A percentile compares a stretch with the other conserved stretches of the same genome.
Conservation (phyloP, 1,140 invertebrate species). For the Drosophila lacertosa region DNA sequence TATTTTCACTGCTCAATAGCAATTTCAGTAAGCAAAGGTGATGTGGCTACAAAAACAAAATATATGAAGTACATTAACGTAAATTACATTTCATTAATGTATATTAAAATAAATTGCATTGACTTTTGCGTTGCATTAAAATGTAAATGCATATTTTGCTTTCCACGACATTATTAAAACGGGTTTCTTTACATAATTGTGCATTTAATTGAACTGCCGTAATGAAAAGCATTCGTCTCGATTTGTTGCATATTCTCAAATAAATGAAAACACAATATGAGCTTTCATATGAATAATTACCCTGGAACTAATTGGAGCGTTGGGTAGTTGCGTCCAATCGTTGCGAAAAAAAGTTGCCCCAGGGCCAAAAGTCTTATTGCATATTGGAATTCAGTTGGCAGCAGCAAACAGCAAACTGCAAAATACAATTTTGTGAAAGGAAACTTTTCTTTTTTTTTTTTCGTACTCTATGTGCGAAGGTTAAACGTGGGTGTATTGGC, state of each 20-base stretch:
- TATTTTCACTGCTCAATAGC: too few relatives aligned
- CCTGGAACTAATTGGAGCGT: neutral
- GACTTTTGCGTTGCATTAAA: too few relatives aligned
- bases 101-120: too few relatives aligned
- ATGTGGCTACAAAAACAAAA: too few relatives aligned
- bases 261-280: constrained; percentile 13
- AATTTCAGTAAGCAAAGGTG: too few relatives aligned
- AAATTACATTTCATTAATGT: too few relatives aligned
- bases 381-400: constrained; percentile 19
- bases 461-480: neutral
- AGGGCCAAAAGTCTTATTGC: constrained; percentile 39
- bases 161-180: too few relatives aligned
- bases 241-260: constrained; percentile 2
- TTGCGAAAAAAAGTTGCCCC: constrained; percentile 19
- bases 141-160: too few relatives aligned
- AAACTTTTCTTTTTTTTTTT: constrained; percentile 26
- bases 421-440: constrained; percentile 13
- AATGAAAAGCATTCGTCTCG: too few relatives aligned
- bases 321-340: constrained; percentile 8
- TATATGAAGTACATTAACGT: too few relatives aligned
- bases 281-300: constrained; percentile 20
- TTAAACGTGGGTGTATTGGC: neutral
- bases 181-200: too few relatives aligned
- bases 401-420: constrained; percentile 14
- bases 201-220: too few relatives aligned